Evolutionary conservation across 1,140 invertebrate genomes (phyloP).

Genomic region (Ctenoplectra terminalis): DNA sequence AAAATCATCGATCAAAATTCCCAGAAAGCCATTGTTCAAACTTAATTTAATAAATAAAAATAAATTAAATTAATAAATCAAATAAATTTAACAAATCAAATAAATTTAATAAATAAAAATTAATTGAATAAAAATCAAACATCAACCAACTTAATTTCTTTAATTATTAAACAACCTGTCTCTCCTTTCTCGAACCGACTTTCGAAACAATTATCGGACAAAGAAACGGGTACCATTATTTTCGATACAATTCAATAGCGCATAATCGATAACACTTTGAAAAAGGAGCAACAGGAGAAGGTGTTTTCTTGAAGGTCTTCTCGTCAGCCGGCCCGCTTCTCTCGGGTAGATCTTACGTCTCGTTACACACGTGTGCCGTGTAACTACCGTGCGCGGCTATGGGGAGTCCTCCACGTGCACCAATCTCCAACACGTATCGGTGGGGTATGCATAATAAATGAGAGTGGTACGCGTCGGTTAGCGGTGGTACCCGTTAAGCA

Average conservation of each 20-base stretch:
- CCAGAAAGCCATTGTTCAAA: too few relatives aligned
- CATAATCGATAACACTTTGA: constrained; percentile 33
- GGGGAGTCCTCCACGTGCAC: constrained; percentile 66
- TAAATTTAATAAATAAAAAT: too few relatives aligned
- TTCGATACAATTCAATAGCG: constrained; percentile 11
- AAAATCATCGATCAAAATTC: too few relatives aligned
- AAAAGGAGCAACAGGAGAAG: constrained; percentile 36
- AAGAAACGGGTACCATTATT: too few relatives aligned
- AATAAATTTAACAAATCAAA: too few relatives aligned
- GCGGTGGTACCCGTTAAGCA: constrained; percentile 59
- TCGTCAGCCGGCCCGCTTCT: constrained; percentile 45
- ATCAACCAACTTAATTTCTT: too few relatives aligned
- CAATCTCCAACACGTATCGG: constrained; percentile 76
- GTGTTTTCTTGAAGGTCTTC: constrained; percentile 42
- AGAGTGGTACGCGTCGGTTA: constrained; percentile 56
- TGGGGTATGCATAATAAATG: constrained; percentile 77
- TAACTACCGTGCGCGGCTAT: constrained; percentile 60
- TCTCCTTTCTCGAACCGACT: too few relatives aligned
- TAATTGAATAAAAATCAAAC: too few relatives aligned
- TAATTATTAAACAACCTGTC: too few relatives aligned
- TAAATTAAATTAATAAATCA: too few relatives aligned
- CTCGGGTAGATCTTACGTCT: constrained; percentile 68
- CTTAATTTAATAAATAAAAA: too few relatives aligned
- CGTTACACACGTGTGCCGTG: constrained; percentile 73
- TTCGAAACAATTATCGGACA: not conserved